Percentiles rank a stretch among this genome's conserved stretches.
Conservation (phyloP, 2,888 invertebrate genomes). For the Sericinus montela region DNA sequence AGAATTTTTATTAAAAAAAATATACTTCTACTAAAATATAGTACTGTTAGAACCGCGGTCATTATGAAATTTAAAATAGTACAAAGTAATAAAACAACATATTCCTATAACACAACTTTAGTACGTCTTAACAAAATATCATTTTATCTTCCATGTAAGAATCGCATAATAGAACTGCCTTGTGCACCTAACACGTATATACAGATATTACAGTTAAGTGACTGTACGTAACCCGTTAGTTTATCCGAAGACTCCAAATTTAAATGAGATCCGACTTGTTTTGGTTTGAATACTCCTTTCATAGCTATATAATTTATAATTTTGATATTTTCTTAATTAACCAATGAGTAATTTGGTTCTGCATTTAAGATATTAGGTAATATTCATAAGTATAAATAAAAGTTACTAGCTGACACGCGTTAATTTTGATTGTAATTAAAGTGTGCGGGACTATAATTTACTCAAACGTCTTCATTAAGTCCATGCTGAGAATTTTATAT, state of each 20-base stretch:
- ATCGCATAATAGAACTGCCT: not conserved
- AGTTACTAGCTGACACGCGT: too few relatives aligned
- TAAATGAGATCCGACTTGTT: not conserved
- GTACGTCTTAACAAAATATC: not conserved
- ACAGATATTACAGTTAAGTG: conserved; percentile 8
- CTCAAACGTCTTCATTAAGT: too few relatives aligned
- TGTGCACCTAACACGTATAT: not conserved
- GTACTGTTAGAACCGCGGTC: too few relatives aligned
- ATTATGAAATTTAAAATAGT: too few relatives aligned
- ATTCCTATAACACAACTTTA: not conserved
- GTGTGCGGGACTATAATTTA: too few relatives aligned
- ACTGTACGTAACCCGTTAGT: conserved; percentile 4
- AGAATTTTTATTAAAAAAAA: too few relatives aligned
- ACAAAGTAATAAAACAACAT: not conserved
- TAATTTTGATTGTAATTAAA: too few relatives aligned
- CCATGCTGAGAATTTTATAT: too few relatives aligned
- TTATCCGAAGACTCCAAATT: conserved; percentile 5
- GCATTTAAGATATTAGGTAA: not conserved
- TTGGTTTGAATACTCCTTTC: not conserved
- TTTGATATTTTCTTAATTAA: not conserved
- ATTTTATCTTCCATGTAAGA: not conserved
- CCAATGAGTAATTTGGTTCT: not conserved
- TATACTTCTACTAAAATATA: too few relatives aligned
- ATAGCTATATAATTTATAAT: not conserved
- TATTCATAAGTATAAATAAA: too few relatives aligned